These are phyloP conservation scores for Oncorhynchus nerka DNA, from an alignment of 2,113 vertebrate species.

Conservation along the genomic window DNA sequence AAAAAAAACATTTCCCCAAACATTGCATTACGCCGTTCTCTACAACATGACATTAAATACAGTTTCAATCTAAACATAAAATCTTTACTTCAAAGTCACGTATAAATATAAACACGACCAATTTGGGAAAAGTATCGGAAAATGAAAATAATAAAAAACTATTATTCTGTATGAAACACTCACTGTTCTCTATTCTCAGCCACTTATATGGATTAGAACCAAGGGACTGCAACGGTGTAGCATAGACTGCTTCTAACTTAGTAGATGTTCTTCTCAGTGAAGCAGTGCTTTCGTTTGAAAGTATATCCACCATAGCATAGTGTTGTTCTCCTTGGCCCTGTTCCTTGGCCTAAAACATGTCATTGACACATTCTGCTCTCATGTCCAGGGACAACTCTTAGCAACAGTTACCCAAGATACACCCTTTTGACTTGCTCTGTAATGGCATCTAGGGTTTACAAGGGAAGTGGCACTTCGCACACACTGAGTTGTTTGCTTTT, in stretches of 20 bases:
- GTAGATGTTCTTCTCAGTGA: conserved; percentile 30
- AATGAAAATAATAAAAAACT: neutral
- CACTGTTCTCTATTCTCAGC: conserved; percentile 18
- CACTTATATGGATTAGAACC: conserved; percentile 32
- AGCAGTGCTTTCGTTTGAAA: neutral
- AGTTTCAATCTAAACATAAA: conserved; percentile 30
- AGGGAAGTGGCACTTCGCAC: conserved; percentile 67
- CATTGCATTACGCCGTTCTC: conserved; percentile 36
- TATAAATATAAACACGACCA: conserved; percentile 52
- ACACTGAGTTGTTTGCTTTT: conserved; percentile 77
- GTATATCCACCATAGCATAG: conserved; percentile 32
- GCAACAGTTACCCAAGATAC: conserved; percentile 75
- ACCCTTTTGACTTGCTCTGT: conserved; percentile 68
- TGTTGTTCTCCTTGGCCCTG: conserved; percentile 31
- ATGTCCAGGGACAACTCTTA: conserved; percentile 65
- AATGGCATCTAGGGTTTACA: conserved; percentile 74
- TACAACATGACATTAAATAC: conserved; percentile 49
- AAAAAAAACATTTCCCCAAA: conserved; percentile 25
- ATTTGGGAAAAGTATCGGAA: too few relatives aligned
- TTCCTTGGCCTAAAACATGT: conserved; percentile 48
- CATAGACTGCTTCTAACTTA: conserved; percentile 18
- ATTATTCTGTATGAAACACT: conserved; percentile 47
- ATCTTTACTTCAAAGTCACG: conserved; percentile 39
- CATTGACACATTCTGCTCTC: conserved; percentile 58
- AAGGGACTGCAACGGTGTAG: conserved; percentile 30